Base-by-base conservation (phyloP, 2,797 vertebrate genomes). In the Benthosema pterotum region DNA sequence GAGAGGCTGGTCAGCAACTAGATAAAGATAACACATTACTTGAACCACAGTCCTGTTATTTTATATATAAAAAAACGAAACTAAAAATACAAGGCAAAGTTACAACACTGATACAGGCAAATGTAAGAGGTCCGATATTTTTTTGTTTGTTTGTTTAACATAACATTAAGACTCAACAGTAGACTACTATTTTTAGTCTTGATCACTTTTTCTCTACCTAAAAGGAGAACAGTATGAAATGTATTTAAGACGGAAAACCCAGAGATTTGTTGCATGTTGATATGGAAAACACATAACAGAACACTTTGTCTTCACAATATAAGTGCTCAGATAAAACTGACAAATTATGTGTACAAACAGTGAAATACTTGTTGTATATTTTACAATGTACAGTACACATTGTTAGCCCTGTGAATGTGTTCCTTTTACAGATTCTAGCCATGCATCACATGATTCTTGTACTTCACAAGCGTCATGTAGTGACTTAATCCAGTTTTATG, bases 11-110 rank as follows among this genome's bases (percentile, higher is more conserved):
- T n/a, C n/a, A n/a, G n/a, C 22, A 9, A 11, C 9, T 38, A 38
- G 32, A 38, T 9, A 38, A 38, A 38, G 32, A 38, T 38, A n/a
- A 46, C n/a, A 46, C 4, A 15, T 13, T 46, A 13, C 45, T 15
- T 13, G 6, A 46, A 19, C 56, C 22, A 15, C 8, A 19, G 46
- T 46, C 42, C 19, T 15, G 43, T 22, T 51, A 19, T 60, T 18
- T 60, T 60, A 51, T 51, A 13, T 60, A 60, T n/a, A n/a, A n/a
- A n/a, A n/a, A n/a, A n/a, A n/a, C n/a, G n/a, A n/a, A n/a, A n/a
- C n/a, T n/a, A 19, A 60, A 60, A 60, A 51, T 32, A 60, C 15
- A 42, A 19, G 45, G 48, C 12, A 15, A 11, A 12, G 12, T 60
- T 60, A 43, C 9, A 51, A 22, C 32, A 11, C 32, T 11, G 15